A percentile compares a stretch with the other conserved stretches of the same genome.
phyloP scores from a whole-genome alignment of 2,888 invertebrate species.

The Lamproptera curius region DNA sequence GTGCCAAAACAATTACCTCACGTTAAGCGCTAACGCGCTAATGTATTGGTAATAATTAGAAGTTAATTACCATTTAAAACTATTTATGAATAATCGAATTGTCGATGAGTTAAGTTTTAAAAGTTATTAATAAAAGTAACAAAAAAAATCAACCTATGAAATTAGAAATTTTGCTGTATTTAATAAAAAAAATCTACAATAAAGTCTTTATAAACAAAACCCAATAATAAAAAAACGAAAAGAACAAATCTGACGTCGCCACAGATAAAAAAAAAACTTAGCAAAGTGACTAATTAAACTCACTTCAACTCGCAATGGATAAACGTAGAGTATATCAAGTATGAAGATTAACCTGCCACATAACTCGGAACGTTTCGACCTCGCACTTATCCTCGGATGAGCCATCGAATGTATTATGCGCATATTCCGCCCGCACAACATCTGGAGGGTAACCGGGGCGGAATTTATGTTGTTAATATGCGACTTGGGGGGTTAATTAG shows the following conservation, averaged over 20 bases:
- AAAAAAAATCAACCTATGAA: background rate
- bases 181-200: background rate
- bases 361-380: conserved; percentile 16
- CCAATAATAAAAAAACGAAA: too few relatives aligned
- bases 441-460: conserved; percentile 58
- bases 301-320: background rate
- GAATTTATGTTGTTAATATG: conserved; percentile 76
- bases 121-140: background rate
- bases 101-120: too few relatives aligned
- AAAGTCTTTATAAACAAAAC: background rate
- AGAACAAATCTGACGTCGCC: too few relatives aligned
- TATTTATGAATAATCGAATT: too few relatives aligned
- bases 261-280: too few relatives aligned
- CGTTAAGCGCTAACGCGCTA: too few relatives aligned
- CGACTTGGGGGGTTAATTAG: conserved; percentile 69
- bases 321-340: conserved; percentile 13
- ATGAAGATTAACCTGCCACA: conserved; percentile 17
- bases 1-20: too few relatives aligned
- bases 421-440: conserved; percentile 62
- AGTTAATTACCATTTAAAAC: too few relatives aligned
- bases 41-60: too few relatives aligned
- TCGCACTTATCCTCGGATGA: conserved; percentile 25
- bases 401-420: conserved; percentile 44
- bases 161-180: background rate
- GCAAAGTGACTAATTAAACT: conserved; percentile 18